Evolutionary conservation across 2,113 vertebrate genomes (phyloP).

Genomic region (Donacobius atricapilla): DNA sequence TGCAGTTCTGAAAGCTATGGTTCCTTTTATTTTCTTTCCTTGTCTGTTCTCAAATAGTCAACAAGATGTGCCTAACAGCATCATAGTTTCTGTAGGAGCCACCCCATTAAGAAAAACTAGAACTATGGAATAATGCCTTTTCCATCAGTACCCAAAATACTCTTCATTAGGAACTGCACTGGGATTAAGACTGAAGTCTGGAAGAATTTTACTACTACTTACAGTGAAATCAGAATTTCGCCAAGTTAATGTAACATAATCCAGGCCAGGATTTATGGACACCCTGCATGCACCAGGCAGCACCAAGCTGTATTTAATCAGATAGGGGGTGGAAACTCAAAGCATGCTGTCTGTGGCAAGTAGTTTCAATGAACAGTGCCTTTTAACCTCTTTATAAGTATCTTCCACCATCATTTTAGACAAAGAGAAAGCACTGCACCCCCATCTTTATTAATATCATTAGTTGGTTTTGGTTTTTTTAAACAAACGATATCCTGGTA

Average conservation of each 20-base stretch:
- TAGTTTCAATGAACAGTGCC: neutral
- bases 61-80: neutral
- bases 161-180: neutral
- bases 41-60: neutral
- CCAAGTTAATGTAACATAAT: neutral
- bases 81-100: neutral
- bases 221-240: neutral
- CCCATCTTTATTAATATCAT: neutral
- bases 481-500: neutral
- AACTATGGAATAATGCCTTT: neutral
- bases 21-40: neutral
- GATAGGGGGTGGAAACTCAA: neutral
- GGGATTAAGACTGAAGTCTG: neutral
- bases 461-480: neutral
- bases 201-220: neutral
- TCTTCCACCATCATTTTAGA: neutral
- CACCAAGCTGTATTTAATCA: constrained; percentile 23
- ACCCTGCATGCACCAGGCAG: neutral
- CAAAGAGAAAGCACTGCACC: neutral
- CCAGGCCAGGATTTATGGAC: constrained; percentile 16
- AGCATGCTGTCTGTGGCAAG: neutral
- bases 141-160: neutral
- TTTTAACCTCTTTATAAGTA: neutral
- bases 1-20: neutral
- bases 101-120: neutral